These are phyloP conservation scores for Netta rufina DNA, from an alignment of 2,797 vertebrate genomes.

Conservation along the genomic window DNA sequence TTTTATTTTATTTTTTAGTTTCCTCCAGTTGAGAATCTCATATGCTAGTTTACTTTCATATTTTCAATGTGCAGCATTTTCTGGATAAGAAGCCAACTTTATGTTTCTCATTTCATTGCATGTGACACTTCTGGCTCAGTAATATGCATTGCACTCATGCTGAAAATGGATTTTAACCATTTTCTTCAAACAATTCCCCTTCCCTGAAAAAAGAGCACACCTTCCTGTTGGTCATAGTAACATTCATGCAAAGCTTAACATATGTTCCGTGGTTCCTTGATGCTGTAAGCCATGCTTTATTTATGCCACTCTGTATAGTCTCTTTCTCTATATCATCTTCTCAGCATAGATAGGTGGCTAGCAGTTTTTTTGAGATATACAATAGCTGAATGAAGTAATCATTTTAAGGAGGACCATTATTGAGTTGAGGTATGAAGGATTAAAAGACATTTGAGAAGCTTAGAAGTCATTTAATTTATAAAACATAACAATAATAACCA, in stretches of 20 bases:
- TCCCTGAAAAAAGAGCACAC: background rate
- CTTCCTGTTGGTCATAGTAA: background rate
- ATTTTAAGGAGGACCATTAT: background rate
- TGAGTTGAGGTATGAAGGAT: background rate
- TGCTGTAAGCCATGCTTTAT: background rate
- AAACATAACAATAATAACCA: background rate
- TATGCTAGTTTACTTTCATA: too few relatives aligned
- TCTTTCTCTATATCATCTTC: background rate
- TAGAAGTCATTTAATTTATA: background rate
- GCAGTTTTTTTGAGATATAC: background rate
- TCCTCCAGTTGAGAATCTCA: too few relatives aligned
- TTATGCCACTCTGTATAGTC: background rate
- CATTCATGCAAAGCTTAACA: background rate
- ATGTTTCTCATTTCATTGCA: too few relatives aligned
- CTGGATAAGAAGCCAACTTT: too few relatives aligned
- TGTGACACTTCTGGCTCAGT: too few relatives aligned
- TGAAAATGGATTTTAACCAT: background rate
- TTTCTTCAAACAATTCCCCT: rapidly evolving
- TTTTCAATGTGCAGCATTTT: too few relatives aligned
- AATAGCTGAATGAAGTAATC: background rate
- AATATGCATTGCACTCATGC: rapidly evolving
- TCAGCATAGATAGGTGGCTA: background rate
- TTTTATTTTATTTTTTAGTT: too few relatives aligned
- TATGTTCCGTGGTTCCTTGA: background rate
- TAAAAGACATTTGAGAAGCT: background rate